These are phyloP conservation scores for Drosophila rhopaloa DNA, from an alignment of 1,140 invertebrate species.

Conservation along the genomic window DNA sequence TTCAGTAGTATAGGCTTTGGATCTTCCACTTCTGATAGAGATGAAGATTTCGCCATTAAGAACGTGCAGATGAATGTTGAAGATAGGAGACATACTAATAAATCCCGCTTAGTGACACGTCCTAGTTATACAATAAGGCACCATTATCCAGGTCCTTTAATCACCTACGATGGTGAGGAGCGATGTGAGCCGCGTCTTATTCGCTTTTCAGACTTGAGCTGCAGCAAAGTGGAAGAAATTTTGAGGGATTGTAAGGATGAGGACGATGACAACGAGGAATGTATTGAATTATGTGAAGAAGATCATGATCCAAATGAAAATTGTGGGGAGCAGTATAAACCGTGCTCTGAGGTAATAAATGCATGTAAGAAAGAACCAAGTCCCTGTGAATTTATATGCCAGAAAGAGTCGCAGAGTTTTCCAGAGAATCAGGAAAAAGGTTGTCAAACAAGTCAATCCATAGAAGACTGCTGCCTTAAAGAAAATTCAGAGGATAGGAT, in stretches of 20 bases:
- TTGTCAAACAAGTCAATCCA: background rate
- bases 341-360: background rate
- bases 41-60: background rate
- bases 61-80: no score
- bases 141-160: conserved; percentile 47
- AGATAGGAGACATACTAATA: background rate
- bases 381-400: background rate
- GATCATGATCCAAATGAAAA: background rate
- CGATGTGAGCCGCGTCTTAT: conserved; percentile 42
- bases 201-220: conserved; percentile 26
- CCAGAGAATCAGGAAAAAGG: background rate
- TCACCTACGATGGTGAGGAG: conserved; percentile 62
- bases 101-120: background rate
- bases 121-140: conserved; percentile 49
- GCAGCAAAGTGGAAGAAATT: conserved; percentile 1
- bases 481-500: background rate
- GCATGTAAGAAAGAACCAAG: background rate
- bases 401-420: background rate
- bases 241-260: background rate
- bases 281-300: background rate
- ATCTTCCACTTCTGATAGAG: no score
- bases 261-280: background rate
- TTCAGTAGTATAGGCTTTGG: background rate
- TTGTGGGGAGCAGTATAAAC: background rate
- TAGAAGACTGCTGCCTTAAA: background rate